Conservation (phyloP, 64 coral and sea anemone genomes). For the Dendrophyllia cribrosa region DNA sequence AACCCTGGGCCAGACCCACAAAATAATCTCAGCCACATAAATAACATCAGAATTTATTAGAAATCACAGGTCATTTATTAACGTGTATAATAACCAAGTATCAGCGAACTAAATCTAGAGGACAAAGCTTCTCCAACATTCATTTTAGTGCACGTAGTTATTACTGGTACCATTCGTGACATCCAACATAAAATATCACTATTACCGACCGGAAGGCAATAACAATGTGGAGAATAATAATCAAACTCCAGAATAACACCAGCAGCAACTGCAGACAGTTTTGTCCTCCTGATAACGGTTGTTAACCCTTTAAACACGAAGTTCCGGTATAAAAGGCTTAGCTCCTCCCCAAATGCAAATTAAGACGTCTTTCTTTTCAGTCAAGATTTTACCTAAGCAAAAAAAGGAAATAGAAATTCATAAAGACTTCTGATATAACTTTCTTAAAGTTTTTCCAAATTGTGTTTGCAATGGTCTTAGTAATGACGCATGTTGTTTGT, state of each 20-base stretch:
- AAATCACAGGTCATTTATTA: conserved; percentile 11
- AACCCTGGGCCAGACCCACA: no score
- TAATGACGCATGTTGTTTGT: no score
- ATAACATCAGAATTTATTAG: conserved; percentile 1
- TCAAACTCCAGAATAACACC: no score
- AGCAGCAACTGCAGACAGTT: background rate
- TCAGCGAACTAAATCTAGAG: background rate
- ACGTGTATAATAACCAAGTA: conserved; percentile 2
- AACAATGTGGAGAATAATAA: no score
- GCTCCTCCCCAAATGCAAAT: background rate
- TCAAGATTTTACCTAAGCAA: no score
- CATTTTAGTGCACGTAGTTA: background rate
- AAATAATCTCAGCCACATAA: no score
- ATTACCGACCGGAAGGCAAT: no score
- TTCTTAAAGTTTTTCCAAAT: no score
- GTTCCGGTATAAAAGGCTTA: background rate
- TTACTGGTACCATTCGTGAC: background rate
- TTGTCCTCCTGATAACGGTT: background rate
- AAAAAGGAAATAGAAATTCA: no score
- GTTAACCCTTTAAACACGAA: background rate
- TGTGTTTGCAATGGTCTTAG: no score
- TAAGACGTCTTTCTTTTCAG: no score
- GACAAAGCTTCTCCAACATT: background rate
- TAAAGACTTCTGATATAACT: no score
- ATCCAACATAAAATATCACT: background rate